Conservation (phyloP, 2,797 vertebrate species). For the Schizopygopsis malacanthus region DNA sequence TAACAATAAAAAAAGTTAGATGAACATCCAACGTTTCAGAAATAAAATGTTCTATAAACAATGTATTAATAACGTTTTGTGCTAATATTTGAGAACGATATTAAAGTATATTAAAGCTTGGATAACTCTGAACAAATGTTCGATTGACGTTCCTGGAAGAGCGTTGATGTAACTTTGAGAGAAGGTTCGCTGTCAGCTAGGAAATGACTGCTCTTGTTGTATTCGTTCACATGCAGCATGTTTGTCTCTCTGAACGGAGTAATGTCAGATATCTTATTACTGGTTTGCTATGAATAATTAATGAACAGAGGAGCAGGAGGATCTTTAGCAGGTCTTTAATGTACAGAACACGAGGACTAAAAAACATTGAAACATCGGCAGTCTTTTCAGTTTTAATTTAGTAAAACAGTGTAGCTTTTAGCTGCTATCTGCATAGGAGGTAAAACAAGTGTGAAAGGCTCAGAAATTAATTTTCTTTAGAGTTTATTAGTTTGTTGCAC, state of each 20-base stretch:
- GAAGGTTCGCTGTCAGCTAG: no score
- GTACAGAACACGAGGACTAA: background rate
- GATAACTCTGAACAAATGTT: background rate
- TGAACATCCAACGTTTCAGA: background rate
- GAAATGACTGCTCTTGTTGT: background rate
- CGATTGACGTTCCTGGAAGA: background rate
- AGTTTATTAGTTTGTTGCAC: conserved; percentile 6
- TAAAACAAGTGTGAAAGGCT: background rate
- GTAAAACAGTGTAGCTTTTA: background rate
- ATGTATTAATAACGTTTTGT: background rate
- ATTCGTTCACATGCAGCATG: background rate
- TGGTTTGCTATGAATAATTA: conserved; percentile 58
- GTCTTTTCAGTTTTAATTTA: background rate
- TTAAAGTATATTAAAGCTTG: background rate
- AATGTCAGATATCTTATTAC: conserved; percentile 51
- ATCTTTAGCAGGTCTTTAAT: conserved; percentile 14
- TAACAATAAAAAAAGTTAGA: background rate
- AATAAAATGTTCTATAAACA: background rate
- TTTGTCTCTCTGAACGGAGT: conserved; percentile 25
- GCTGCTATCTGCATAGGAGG: background rate
- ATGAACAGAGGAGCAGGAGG: conserved; percentile 41
- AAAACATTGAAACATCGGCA: background rate
- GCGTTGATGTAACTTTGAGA: no score
- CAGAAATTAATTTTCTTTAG: background rate
- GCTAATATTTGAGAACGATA: background rate